Evolutionary conservation across 2,888 invertebrate genomes (phyloP), one percentile per base, ranked within the genome.

Genomic region (Hirtodrosophila histrioides): DNA sequence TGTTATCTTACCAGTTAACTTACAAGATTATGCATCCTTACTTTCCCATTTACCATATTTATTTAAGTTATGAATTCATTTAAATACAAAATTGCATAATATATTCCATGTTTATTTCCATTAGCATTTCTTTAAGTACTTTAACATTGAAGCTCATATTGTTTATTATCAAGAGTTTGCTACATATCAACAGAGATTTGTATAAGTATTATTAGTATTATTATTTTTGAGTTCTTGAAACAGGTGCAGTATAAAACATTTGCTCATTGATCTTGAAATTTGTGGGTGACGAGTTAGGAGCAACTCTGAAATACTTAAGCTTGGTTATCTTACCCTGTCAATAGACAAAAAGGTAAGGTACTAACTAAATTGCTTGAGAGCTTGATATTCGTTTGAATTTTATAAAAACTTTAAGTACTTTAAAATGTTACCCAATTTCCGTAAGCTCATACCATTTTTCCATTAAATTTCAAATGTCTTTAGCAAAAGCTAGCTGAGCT

Each of bases 401-500:
- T 36, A 40, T 56, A 11, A 10, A 61, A 43, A 56, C 9, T n/a
- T 24, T 40, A 4, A 31, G 7, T 31, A 31, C 7, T 33, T 44
- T 43, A 40, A 41, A 53, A 41, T 29, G 1, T 40, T 69, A 57
- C 53, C 35, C 36, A 57, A 50, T 50, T 33, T 24, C 8, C 31
- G 4, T 29, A 55, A 31, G 48, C 55, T 12, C 10, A 36, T 31
- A 23, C 5, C 51, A 58, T 12, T 11, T 39, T 58, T 17, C 10
- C 10, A n/a, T 23, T n/a, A 49, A 37, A 24, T 36, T 40, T 37
- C 3, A 10, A 64, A 45, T 46, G 31, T 50, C 9, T 45, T 71
- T 73, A 78, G 81, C 80, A 75, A 81, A 82, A 85, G 82, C 85
- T 76, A 68, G 69, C 67, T 70, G 44, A 61, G 62, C 77, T 77